phyloP scores from a whole-genome alignment of 92 coral and sea anemone genomes.

The Phymanthus crucifer region DNA sequence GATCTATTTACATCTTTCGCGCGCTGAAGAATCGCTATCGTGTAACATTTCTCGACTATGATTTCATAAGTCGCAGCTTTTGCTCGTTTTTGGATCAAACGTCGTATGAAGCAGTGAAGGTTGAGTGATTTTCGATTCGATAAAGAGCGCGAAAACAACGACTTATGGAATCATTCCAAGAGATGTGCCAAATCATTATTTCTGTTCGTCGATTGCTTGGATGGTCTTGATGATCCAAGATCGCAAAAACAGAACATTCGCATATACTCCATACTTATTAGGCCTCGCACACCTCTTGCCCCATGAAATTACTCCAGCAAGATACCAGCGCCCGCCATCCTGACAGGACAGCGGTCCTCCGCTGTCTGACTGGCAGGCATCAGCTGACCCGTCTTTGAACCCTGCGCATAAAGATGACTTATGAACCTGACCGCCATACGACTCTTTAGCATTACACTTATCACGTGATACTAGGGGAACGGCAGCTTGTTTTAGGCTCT shows the following conservation, averaged over 20 bases:
- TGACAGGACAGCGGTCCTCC: conserved; percentile 71
- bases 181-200: no score
- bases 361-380: conserved; percentile 69
- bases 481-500: conserved; percentile 37
- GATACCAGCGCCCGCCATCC: conserved; percentile 58
- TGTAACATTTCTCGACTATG: no score
- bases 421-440: conserved; percentile 59
- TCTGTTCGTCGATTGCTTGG: neutral
- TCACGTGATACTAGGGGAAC: conserved; percentile 50
- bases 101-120: no score
- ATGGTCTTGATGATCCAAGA: conserved; percentile 46
- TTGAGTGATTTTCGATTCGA: no score
- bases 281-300: conserved; percentile 58
- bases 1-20: no score
- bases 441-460: conserved; percentile 47
- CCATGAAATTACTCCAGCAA: conserved; percentile 66
- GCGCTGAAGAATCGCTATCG: no score
- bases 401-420: conserved; percentile 59
- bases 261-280: conserved; percentile 62
- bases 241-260: conserved; percentile 41
- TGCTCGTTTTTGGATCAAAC: no score
- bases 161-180: no score
- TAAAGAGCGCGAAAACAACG: no score
- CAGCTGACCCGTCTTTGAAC: conserved; percentile 45
- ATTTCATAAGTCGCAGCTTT: no score